phyloP scores from a whole-genome alignment of 2,797 vertebrate species.

The Ataeniobius toweri region DNA sequence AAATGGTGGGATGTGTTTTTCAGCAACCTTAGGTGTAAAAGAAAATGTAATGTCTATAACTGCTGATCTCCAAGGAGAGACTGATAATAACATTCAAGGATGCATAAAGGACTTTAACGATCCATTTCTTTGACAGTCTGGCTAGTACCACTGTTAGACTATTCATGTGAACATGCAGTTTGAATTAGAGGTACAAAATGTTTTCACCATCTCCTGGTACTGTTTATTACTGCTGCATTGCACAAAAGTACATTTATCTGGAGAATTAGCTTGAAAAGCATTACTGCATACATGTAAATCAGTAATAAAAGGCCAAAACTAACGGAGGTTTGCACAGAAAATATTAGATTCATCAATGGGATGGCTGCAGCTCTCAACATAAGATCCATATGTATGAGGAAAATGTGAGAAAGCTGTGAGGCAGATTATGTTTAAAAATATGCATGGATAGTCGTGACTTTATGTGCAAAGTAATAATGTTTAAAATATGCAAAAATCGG shows the following conservation, averaged over 20 bases:
- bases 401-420: background rate
- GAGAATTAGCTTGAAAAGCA: background rate
- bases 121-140: constrained; percentile 1
- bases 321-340: background rate
- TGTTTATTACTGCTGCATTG: background rate
- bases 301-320: background rate
- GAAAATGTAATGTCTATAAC: background rate
- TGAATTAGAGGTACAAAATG: constrained; percentile 1
- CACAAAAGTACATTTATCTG: background rate
- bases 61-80: background rate
- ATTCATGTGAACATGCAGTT: constrained; percentile 1
- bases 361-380: background rate
- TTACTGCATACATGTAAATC: too few species aligned
- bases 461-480: background rate
- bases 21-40: too few species aligned
- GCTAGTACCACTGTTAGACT: background rate
- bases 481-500: background rate
- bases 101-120: background rate
- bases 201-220: background rate
- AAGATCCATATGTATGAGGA: constrained; percentile 3
- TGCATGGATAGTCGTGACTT: background rate
- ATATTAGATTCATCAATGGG: background rate
- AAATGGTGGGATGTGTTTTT: background rate
- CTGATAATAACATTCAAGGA: background rate
- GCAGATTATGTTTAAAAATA: background rate